A percentile compares a stretch with the other conserved stretches of the same genome.
These are phyloP conservation scores for Phyllostomus hastatus DNA, from an alignment of 2,113 vertebrate genomes.

Conservation along the genomic window DNA sequence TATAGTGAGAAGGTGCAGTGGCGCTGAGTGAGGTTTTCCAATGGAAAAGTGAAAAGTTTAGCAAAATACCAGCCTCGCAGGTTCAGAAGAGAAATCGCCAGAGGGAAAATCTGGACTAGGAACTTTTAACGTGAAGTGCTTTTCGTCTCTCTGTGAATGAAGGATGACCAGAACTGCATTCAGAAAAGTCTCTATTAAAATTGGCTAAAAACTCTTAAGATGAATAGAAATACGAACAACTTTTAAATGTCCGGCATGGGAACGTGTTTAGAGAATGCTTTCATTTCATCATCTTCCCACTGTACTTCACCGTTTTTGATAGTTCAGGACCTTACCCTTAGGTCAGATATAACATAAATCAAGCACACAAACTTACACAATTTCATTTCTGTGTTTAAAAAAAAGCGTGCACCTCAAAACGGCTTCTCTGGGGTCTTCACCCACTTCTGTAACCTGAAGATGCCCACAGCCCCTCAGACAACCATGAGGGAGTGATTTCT, in stretches of 20 bases:
- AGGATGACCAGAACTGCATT: neutral
- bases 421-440: neutral
- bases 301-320: too few relatives aligned
- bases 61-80: neutral
- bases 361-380: neutral
- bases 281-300: neutral
- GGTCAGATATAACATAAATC: neutral
- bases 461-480: neutral
- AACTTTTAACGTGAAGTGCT: neutral
- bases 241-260: too few relatives aligned
- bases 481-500: neutral
- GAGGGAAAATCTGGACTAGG: neutral
- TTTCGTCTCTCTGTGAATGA: neutral
- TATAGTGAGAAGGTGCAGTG: fast-evolving
- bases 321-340: neutral
- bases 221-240: neutral
- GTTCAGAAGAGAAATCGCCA: fast-evolving
- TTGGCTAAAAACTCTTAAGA: neutral
- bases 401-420: neutral
- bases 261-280: too few relatives aligned
- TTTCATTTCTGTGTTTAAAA: neutral
- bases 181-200: neutral
- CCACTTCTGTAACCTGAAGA: neutral
- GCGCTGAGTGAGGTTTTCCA: neutral
- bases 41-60: fast-evolving